Evolutionary conservation across 53 echinoderm and acorn worm genomes (phyloP), one percentile per base, ranked within the genome.

Genomic region (Luidia sarsii): DNA sequence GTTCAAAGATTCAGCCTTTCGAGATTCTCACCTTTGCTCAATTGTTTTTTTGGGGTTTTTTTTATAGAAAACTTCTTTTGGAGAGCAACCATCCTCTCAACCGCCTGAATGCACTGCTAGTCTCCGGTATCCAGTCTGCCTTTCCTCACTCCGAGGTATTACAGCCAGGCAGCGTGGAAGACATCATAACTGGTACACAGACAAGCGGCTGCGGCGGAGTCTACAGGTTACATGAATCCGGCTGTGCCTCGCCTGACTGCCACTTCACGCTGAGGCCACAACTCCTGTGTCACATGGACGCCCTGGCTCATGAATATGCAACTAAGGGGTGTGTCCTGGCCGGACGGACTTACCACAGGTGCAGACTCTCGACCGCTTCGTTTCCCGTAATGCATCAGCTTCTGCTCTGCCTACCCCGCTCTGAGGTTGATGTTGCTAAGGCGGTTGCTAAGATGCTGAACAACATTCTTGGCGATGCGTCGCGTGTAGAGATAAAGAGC

Each of bases 371-470:
- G 18, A 14, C 69, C 1, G 15, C 1, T 3, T 43, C 34, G 20
- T 87, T 91, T 87, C 99, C 99, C 67, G 89, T 97, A 56, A 89
- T 51, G 73, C 94, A 94, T 64, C 86, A 94, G 53, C 32, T 79
- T 43, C 83, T 89, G 28, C 21, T 90, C 27, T 38, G 65, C 3
- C 7, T 67, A 3, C 86, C 80, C 9, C 22, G 21, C 14, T 11
- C 1, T 27, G 14, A 39, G 11, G 35, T 35, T 25, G 70, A 8
- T 23, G 60, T 35, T 52, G 80, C 71, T 22, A 18, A 21, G 2
- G 32, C 36, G 23, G 52, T 61, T 32, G 1, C 48, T 11, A 61
- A 67, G 39, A 16, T 82, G 41, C 41, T 67, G 32, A 4, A 22
- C 29, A 29, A 24, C 66, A 32, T 81, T 18, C 31, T 13, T 54